A percentile compares a stretch with the other conserved stretches of the same genome.
phyloP scores from a whole-genome alignment of 2,797 vertebrate species.

The Poeciliopsis gracilis region DNA sequence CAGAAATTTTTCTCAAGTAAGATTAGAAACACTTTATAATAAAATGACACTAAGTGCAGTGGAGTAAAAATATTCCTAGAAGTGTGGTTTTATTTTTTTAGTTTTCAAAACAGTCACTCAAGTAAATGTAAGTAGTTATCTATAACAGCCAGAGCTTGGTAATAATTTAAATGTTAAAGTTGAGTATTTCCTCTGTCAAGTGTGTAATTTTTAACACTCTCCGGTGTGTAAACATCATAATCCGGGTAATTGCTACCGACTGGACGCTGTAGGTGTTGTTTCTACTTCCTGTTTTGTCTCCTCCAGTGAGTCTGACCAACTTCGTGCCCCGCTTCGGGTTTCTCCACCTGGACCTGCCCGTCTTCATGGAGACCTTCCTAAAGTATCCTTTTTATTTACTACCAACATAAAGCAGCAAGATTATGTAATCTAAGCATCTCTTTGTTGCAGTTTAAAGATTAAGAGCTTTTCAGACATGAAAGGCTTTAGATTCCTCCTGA shows the following conservation, averaged over 20 bases:
- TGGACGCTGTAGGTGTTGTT: background rate
- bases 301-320: constrained; percentile 92
- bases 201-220: background rate
- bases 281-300: constrained; percentile 29
- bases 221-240: constrained; percentile 3
- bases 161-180: background rate
- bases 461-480: constrained; percentile 5
- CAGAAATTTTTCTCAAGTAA: no score
- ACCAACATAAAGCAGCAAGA: no score
- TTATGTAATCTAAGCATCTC: constrained; percentile 3
- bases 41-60: no score
- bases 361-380: constrained; percentile 95
- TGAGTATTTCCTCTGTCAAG: background rate
- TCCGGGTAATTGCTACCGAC: constrained; percentile 8
- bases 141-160: no score
- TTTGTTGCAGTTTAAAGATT: constrained; percentile 8
- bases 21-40: no score
- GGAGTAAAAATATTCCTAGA: no score
- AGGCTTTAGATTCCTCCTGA: background rate
- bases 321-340: constrained; percentile 93
- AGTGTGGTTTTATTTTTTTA: no score
- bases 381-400: constrained; percentile 93
- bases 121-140: no score
- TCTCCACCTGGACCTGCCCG: constrained; percentile 90
- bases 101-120: no score